Base-by-base conservation (phyloP, 2,888 invertebrate genomes). In the Hypolimnas misippus region DNA sequence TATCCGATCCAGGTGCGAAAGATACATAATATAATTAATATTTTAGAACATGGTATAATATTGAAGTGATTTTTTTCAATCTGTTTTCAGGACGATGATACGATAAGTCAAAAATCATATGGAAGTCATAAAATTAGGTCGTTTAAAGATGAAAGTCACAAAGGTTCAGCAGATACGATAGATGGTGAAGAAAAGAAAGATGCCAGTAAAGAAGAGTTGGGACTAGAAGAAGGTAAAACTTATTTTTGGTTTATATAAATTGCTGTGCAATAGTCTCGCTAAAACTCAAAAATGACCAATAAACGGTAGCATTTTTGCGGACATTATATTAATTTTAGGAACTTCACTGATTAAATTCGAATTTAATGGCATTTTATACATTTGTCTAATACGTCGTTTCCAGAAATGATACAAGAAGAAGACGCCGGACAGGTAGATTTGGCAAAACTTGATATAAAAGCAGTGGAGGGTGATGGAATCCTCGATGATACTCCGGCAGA, bases 401-500 rank as follows among this genome's bases (percentile, higher is more conserved):
- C 70, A 91, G 91, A 91, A 86, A 82, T 89, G 83, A 76, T 87
- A 67, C 87, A 88, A 76, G 95, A 94, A 73, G 95, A 95, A 76
- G 95, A 95, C 72, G 94, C 93, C 46, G 92, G 86, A 60, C 94
- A 94, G 67, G 88, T 94, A 70, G 95, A 95, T 70, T 85, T 94
- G 61, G 95, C 94, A 73, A 95, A 94, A 75, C 92, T 94, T 60
- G 93, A 94, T 62, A 94, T 96, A 69, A 95, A 96, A 71, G 85
- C 70, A 95, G 96, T 95, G 58, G 96, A 96, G 58, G 96, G 96
- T 69, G 97, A 97, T 75, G 95, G 95, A 60, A 94, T 96, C 56
- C 95, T 96, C 70, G 96, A 96, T 73, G 97, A 97, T 78, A 96
- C 96, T 81, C 98, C 98, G 50, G 95, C 98, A 38, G 98, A 98